These are phyloP conservation scores for Gastrophryne carolinensis DNA, from an alignment of 2,797 vertebrate genomes.

Conservation along the genomic window DNA sequence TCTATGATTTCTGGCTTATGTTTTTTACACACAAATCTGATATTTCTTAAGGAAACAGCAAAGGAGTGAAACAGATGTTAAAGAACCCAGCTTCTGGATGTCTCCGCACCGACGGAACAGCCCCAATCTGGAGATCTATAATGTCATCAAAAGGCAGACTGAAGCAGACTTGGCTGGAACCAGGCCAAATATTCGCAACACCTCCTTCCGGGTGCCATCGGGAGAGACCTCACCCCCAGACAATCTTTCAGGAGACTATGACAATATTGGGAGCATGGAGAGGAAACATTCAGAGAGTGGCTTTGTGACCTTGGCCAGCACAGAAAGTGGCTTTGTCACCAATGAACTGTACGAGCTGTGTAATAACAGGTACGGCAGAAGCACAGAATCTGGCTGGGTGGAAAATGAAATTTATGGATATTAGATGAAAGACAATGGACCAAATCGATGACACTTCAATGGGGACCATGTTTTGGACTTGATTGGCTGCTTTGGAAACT, in stretches of 20 bases:
- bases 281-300: constrained; percentile 64
- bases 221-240: constrained; percentile 56
- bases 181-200: constrained; percentile 71
- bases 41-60: constrained; percentile 71
- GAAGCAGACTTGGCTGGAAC: constrained; percentile 72
- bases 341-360: constrained; percentile 92
- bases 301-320: constrained; percentile 73
- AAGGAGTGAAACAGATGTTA: constrained; percentile 57
- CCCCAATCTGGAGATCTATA: constrained; percentile 75
- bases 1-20: too few relatives aligned
- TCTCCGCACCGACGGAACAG: constrained; percentile 61
- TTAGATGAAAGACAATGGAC: constrained; percentile 46
- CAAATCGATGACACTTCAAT: not conserved
- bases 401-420: constrained; percentile 79
- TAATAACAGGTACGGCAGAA: constrained; percentile 67
- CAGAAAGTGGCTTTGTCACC: constrained; percentile 87
- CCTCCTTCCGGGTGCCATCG: constrained; percentile 68
- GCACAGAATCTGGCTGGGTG: constrained; percentile 84
- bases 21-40: too few relatives aligned
- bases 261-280: constrained; percentile 67
- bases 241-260: constrained; percentile 71
- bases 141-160: constrained; percentile 75
- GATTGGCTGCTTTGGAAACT: not conserved
- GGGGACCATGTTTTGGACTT: not conserved
- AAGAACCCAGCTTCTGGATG: constrained; percentile 70